Evolutionary conservation across 1,140 invertebrate genomes (phyloP), one percentile per base, ranked within the genome.

Genomic region (Neoseiulus cucumeris): DNA sequence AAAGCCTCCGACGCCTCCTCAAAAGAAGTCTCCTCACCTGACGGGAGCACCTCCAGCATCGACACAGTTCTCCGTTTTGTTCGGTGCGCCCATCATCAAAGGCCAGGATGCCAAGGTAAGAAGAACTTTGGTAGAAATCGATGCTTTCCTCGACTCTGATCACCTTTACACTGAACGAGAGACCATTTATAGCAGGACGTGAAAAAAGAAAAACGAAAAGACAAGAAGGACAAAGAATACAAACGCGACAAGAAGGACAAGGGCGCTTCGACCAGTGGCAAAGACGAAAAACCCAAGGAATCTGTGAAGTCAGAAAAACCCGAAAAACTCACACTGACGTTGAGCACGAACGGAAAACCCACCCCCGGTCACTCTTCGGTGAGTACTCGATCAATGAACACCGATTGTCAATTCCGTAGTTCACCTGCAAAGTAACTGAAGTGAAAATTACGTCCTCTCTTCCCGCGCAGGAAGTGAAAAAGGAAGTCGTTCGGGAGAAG

Each of bases 241-340:
- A 59, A 59, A 59, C 25, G 33, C 14, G 51, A 59, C 14, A 59
- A 59, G 33, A 59, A 59, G 22, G 51, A 59, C 4, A 59, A 59
- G 33, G 22, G 33, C 33, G 4, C 33, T 6, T 39, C 33, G 17
- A 25, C 51, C 14, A 25, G 25, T 59, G 33, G 51, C 51, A 59
- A 59, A 25, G 51, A 59, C 14, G 33, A 25, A 9, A 33, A 59
- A 59, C 51, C 33, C 33, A 39, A 39, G 33, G 33, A 39, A 9
- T 39, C 33, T 4, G 33, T 39, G 33, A 39, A 39, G 33, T 39
- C 33, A 39, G 33, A 39, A 9, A 39, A 39, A 9, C 33, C 33
- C 9, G 33, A 39, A 9, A 39, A 39, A 39, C 4, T 39, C 4
- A 39, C 33, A 6, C 33, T 39, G 4, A 39, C 33, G 9, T 4